A percentile compares a stretch with the other conserved stretches of the same genome.
Conservation (phyloP, 2,888 invertebrate species). For the Creontiades dilutus region DNA sequence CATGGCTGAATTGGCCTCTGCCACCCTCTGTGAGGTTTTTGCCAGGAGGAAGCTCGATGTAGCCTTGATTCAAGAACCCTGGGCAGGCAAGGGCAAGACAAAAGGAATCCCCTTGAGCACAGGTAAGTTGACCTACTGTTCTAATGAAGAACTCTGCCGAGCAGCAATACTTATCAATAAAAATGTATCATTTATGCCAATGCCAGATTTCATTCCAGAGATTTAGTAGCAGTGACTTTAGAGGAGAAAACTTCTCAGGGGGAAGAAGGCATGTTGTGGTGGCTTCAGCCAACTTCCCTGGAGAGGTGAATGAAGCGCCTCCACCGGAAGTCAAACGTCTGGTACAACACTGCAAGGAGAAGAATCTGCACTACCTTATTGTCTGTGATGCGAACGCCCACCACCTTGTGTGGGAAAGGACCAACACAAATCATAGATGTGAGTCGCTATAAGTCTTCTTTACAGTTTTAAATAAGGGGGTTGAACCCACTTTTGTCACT, state of each 20-base stretch:
- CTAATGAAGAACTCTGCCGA: neutral
- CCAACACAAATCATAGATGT: neutral
- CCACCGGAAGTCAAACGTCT: too few species aligned
- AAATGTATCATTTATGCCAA: neutral
- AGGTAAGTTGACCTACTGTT: neutral
- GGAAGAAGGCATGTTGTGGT: neutral
- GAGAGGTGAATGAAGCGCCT: too few species aligned
- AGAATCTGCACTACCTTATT: neutral
- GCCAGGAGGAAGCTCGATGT: neutral
- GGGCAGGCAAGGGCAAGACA: neutral
- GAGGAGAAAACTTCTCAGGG: neutral
- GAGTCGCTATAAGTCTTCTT: too few species aligned
- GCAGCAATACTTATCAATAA: neutral
- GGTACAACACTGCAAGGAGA: too few species aligned
- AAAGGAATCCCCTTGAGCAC: neutral
- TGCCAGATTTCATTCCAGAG: neutral
- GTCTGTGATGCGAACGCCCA: constrained; percentile 43
- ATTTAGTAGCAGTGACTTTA: neutral
- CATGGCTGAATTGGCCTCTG: neutral
- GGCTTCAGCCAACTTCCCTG: too few species aligned
- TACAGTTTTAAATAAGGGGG: neutral
- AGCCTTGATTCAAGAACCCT: neutral
- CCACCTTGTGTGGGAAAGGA: constrained; percentile 29
- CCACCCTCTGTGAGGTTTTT: neutral
- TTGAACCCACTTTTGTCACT: too few species aligned